Conservation (phyloP, 2,113 vertebrate species). For the Physeter macrocephalus region DNA sequence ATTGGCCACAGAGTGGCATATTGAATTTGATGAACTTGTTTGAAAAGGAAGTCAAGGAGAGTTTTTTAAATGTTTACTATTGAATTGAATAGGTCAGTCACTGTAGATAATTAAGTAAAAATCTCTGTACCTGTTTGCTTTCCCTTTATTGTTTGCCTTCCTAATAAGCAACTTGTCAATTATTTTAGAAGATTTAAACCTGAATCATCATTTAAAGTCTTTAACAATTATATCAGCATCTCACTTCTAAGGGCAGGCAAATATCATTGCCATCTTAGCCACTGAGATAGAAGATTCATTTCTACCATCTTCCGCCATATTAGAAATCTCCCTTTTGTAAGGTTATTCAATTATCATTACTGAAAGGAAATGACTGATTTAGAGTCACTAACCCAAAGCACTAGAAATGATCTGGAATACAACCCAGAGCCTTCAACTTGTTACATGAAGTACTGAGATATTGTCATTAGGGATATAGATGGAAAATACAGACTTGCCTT, state of each 20-base stretch:
- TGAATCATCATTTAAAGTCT: neutral
- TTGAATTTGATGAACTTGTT: neutral
- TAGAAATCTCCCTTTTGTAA: neutral
- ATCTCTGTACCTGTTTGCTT: neutral
- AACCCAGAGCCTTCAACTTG: neutral
- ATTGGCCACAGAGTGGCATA: neutral
- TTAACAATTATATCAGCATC: neutral
- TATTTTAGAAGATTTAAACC: neutral
- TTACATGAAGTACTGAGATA: neutral
- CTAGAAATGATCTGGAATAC: neutral
- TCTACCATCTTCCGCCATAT: neutral
- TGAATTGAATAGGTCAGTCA: neutral
- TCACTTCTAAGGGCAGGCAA: neutral
- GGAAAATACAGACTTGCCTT: neutral
- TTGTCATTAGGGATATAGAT: too few relatives aligned
- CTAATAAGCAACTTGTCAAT: neutral
- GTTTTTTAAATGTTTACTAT: neutral
- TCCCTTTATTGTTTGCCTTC: neutral
- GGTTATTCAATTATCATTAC: neutral
- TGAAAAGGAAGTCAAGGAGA: neutral
- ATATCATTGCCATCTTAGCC: neutral
- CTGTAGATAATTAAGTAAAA: neutral
- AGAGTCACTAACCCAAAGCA: neutral
- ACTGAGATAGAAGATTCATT: neutral
- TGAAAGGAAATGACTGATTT: neutral